Evolutionary conservation across 1,140 invertebrate genomes (phyloP).

Genomic region (Phthorimaea operculella): DNA sequence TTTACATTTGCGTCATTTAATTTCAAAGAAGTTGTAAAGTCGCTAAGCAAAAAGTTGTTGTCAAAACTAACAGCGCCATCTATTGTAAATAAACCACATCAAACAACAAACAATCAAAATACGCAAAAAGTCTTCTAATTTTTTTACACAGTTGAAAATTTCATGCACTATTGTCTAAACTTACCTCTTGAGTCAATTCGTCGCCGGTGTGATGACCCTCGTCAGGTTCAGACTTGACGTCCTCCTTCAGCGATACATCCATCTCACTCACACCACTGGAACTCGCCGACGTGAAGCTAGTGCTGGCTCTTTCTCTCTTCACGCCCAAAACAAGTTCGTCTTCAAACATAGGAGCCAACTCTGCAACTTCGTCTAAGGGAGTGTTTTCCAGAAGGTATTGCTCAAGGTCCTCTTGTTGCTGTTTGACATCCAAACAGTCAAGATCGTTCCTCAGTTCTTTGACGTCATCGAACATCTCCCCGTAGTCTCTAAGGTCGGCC

Average conservation of each 20-base stretch:
- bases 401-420: slow-evolving; percentile 53
- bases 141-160: not conserved
- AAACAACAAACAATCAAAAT: too few species aligned
- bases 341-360: slow-evolving; percentile 54
- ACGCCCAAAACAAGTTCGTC: slow-evolving; percentile 51
- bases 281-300: slow-evolving; percentile 62
- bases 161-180: slow-evolving; percentile 9
- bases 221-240: slow-evolving; percentile 57
- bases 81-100: not conserved
- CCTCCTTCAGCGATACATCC: slow-evolving; percentile 36
- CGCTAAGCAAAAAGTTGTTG: not conserved
- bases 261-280: slow-evolving; percentile 64
- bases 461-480: slow-evolving; percentile 50
- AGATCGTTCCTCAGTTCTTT: slow-evolving; percentile 50
- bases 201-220: slow-evolving; percentile 60
- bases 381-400: slow-evolving; percentile 61
- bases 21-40: too few species aligned
- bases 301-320: slow-evolving; percentile 62
- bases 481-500: slow-evolving; percentile 58
- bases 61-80: not conserved
- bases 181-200: slow-evolving; percentile 64
- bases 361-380: slow-evolving; percentile 54
- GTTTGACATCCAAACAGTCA: slow-evolving; percentile 50
- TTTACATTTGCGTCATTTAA: too few species aligned
- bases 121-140: too few species aligned